phyloP scores from a whole-genome alignment of 2,797 vertebrate species.

The Cynodonichthys magdalenae region DNA sequence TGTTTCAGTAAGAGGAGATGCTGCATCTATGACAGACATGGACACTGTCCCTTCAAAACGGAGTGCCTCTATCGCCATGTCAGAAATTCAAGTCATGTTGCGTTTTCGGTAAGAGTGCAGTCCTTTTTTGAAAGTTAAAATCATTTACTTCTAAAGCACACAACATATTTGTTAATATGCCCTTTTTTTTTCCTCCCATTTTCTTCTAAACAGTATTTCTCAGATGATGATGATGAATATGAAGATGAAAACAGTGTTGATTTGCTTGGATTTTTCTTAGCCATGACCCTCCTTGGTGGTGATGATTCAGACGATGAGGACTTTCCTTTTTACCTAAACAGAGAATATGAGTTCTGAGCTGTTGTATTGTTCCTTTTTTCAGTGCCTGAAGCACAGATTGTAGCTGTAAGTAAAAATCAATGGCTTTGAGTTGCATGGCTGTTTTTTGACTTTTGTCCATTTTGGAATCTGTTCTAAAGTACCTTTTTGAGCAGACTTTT shows the following conservation, averaged over 20 bases:
- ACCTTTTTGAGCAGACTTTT: constrained; percentile 2
- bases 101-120: constrained; percentile 55
- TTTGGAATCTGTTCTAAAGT: constrained; percentile 8
- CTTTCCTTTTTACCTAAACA: constrained; percentile 42
- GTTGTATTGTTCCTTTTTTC: constrained; percentile 11
- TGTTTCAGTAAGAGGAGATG: constrained; percentile 85
- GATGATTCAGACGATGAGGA: constrained; percentile 44
- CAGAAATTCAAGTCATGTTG: constrained; percentile 43
- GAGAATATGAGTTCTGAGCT: constrained; percentile 57
- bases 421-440: constrained; percentile 6
- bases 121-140: background rate
- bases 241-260: constrained; percentile 49
- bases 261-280: constrained; percentile 76
- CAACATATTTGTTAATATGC: background rate
- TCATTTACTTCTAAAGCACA: background rate
- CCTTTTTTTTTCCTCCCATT: background rate
- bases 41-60: constrained; percentile 87
- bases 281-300: constrained; percentile 64
- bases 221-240: constrained; percentile 55
- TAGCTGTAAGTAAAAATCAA: background rate
- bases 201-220: constrained; percentile 45
- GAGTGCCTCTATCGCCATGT: constrained; percentile 90
- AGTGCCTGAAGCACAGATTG: constrained; percentile 27
- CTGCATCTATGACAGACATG: constrained; percentile 78
- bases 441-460: constrained; percentile 8